These are phyloP conservation scores for Varroa destructor DNA, from an alignment of 1,140 invertebrate species.

Conservation along the genomic window DNA sequence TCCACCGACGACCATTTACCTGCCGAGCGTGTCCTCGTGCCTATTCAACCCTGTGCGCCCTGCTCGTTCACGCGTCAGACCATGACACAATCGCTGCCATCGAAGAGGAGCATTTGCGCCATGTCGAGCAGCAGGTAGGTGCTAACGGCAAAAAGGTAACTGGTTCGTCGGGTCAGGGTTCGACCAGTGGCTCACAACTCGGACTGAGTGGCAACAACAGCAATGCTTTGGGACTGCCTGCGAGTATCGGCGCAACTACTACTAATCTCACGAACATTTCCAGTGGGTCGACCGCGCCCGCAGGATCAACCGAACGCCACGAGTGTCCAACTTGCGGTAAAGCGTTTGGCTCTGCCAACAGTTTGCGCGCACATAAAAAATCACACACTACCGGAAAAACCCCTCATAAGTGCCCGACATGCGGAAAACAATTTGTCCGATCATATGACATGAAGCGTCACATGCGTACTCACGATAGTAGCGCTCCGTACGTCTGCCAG, in stretches of 20 bases:
- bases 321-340: slow-evolving; percentile 21
- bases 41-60: slow-evolving; percentile 19
- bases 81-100: slow-evolving; percentile 21
- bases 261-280: too few species aligned
- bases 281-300: too few species aligned
- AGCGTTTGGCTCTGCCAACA: slow-evolving; percentile 24
- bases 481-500: slow-evolving; percentile 18
- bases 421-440: slow-evolving; percentile 18
- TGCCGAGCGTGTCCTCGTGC: slow-evolving; percentile 17
- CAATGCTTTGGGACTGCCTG: too few species aligned
- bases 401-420: slow-evolving; percentile 18
- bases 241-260: too few species aligned
- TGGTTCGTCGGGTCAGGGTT: too few species aligned
- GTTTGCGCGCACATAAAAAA: slow-evolving; percentile 19
- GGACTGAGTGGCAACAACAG: too few species aligned
- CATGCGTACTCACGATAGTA: slow-evolving; percentile 18
- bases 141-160: too few species aligned
- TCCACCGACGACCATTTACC: neutral
- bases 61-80: neutral
- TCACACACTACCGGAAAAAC: slow-evolving; percentile 18
- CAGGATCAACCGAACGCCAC: neutral
- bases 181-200: too few species aligned
- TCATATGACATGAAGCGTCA: slow-evolving; percentile 20
- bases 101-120: slow-evolving; percentile 20
- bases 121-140: neutral